Conservation (phyloP, 2,113 vertebrate genomes). For the Clinocottus analis region DNA sequence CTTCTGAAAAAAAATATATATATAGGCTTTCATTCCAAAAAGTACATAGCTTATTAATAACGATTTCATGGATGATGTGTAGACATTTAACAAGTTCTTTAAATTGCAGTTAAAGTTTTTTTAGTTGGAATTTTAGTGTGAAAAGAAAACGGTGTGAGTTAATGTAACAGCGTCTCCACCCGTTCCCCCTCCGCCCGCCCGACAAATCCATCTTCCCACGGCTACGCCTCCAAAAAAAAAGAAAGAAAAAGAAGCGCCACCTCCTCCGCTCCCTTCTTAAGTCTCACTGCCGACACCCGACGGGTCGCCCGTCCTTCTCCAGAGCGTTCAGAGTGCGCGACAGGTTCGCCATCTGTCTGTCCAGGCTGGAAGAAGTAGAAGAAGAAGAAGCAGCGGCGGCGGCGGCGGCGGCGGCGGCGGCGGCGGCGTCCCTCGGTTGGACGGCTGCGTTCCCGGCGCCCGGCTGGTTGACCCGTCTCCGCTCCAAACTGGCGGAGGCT, state of each 20-base stretch:
- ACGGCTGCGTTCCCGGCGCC: slow-evolving; percentile 42
- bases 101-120: slow-evolving; percentile 34
- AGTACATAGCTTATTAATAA: slow-evolving; percentile 33
- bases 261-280: slow-evolving; percentile 20
- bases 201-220: slow-evolving; percentile 65
- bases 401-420: no score
- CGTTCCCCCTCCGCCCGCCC: no score
- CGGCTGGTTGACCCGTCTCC: slow-evolving; percentile 65
- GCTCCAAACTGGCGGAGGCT: slow-evolving; percentile 73
- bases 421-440: slow-evolving; percentile 73
- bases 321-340: slow-evolving; percentile 68
- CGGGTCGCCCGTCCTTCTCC: slow-evolving; percentile 76
- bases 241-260: no score
- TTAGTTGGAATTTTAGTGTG: slow-evolving; percentile 43
- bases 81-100: slow-evolving; percentile 7
- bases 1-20: neutral
- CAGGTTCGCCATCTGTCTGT: slow-evolving; percentile 75
- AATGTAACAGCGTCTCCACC: no score
- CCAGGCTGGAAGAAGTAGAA: slow-evolving; percentile 78
- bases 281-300: slow-evolving; percentile 59
- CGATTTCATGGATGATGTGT: slow-evolving; percentile 27
- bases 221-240: no score
- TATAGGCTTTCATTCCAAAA: slow-evolving; percentile 28
- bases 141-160: slow-evolving; percentile 53
- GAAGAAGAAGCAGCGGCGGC: no score